phyloP scores from a whole-genome alignment of 2,113 vertebrate species.

The Larimichthys crocea region DNA sequence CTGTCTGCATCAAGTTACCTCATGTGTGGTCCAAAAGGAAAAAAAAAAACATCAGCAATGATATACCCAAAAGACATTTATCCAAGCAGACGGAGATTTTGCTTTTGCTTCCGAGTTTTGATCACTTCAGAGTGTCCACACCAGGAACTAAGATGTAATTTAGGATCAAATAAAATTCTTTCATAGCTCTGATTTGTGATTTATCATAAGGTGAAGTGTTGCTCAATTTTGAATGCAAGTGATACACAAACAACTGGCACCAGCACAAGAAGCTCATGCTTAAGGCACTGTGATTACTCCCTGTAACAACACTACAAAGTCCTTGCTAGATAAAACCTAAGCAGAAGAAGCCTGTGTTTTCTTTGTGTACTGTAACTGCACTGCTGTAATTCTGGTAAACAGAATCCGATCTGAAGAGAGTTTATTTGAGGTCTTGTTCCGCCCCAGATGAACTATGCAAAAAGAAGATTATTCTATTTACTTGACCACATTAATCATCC shows the following conservation, averaged over 20 bases:
- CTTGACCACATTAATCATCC: slow-evolving; percentile 66
- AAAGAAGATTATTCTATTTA: slow-evolving; percentile 65
- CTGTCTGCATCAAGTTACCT: slow-evolving; percentile 16
- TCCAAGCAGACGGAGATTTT: not conserved
- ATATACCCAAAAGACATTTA: not conserved
- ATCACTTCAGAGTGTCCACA: not conserved
- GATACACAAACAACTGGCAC: not conserved
- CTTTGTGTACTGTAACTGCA: slow-evolving; percentile 36
- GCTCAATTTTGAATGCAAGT: too few species aligned
- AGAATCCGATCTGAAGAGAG: slow-evolving; percentile 37
- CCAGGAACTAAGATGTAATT: not conserved
- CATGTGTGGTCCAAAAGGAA: slow-evolving; percentile 40
- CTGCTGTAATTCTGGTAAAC: slow-evolving; percentile 45
- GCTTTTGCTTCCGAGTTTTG: not conserved
- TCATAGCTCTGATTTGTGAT: slow-evolving; percentile 1
- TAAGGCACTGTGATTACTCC: not conserved
- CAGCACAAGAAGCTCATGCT: not conserved
- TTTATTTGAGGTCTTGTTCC: slow-evolving; percentile 66
- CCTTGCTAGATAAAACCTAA: slow-evolving; percentile 1
- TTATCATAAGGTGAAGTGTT: not conserved
- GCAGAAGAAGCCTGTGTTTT: not conserved
- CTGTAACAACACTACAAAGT: not conserved
- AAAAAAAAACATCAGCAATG: slow-evolving; percentile 13
- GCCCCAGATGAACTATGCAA: slow-evolving; percentile 35
- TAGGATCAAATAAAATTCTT: not conserved